A percentile compares a stretch with the other conserved stretches of the same genome.
Evolutionary conservation across 2,888 invertebrate species (phyloP).

Genomic region (Galerucella calmariensis): DNA sequence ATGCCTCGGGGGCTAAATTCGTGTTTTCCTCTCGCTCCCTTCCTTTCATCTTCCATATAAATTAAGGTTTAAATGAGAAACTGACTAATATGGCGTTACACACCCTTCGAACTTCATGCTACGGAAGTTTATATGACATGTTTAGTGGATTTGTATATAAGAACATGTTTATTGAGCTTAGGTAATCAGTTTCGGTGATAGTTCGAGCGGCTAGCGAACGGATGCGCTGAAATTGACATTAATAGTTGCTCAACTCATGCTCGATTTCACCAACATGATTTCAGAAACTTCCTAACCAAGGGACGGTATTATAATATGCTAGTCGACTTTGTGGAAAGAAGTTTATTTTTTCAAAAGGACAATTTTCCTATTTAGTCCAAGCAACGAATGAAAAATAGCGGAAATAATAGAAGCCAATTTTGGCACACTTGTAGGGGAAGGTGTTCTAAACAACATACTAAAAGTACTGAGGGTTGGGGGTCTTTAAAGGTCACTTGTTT

Average conservation of each 20-base stretch:
- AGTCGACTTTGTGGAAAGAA: too few relatives aligned
- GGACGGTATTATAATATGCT: too few relatives aligned
- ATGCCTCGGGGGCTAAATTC: constrained; percentile 39
- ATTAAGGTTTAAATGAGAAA: constrained; percentile 18
- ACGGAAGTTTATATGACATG: constrained; percentile 19
- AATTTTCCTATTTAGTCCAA: too few relatives aligned
- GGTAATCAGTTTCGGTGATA: not conserved
- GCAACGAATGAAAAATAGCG: too few relatives aligned
- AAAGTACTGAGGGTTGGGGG: too few relatives aligned
- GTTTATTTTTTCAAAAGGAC: too few relatives aligned
- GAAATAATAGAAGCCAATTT: too few relatives aligned
- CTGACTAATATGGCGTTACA: constrained; percentile 10
- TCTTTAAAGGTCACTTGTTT: too few relatives aligned
- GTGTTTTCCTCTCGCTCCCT: constrained; percentile 14
- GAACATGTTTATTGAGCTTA: not conserved
- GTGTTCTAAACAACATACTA: too few relatives aligned
- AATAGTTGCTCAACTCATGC: not conserved
- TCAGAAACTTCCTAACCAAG: too few relatives aligned
- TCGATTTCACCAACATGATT: too few relatives aligned
- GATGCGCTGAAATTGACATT: not conserved
- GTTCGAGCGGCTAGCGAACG: constrained; percentile 2
- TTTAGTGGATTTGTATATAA: not conserved
- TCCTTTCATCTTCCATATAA: constrained; percentile 9
- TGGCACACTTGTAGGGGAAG: too few relatives aligned
- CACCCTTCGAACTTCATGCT: constrained; percentile 5